Evolutionary conservation across 1,140 invertebrate genomes (phyloP), one percentile per base, ranked within the genome.

Genomic region (Wiebesia pumilae): DNA sequence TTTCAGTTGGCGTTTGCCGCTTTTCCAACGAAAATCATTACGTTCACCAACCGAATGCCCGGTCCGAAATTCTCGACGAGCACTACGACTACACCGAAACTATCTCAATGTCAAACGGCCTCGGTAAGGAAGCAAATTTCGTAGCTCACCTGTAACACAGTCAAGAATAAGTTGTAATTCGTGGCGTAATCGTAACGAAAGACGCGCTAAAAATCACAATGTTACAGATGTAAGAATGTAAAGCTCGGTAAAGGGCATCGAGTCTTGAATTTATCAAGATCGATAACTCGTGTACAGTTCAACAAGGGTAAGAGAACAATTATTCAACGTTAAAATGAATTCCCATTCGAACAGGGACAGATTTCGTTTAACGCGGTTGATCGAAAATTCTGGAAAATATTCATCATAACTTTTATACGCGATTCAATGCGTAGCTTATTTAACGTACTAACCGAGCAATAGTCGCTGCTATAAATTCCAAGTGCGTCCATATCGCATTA

Each of bases 71-170:
- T 62, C 62, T 30, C 65, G 12, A 16, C 14, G 30, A 10, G 35
- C 9, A 33, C 12, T 33, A 33, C 12, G 65, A 69, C 10, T 69
- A 33, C 12, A 69, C 19, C 1, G 35, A 7, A 69, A 69, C 65
- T 35, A 35, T 33, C 7, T n/a, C 12, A 65, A 69, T 69, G 10
- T 69, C 1, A 7, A 1, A 21, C 35, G 35, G 65, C 14, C 35
- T 69, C 16, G 3, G n/a, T 14, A 33, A 30, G 35, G 65, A 7
- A 43, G 38, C 54, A 33, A 7, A 51, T 71, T 58, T 77, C 3
- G 47, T 9, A 51, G 79, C 75, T 84, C 43, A 84, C 83, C 83
- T 84, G 83, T 19, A 84, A 84, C 75, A 78, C 0, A 84, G n/a
- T n/a, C n/a, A 78, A 65, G 14, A 79, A 84, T 16, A 65, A 62